These are phyloP conservation scores for Sturnus vulgaris DNA, from an alignment of 2,113 vertebrate genomes.

Conservation along the genomic window DNA sequence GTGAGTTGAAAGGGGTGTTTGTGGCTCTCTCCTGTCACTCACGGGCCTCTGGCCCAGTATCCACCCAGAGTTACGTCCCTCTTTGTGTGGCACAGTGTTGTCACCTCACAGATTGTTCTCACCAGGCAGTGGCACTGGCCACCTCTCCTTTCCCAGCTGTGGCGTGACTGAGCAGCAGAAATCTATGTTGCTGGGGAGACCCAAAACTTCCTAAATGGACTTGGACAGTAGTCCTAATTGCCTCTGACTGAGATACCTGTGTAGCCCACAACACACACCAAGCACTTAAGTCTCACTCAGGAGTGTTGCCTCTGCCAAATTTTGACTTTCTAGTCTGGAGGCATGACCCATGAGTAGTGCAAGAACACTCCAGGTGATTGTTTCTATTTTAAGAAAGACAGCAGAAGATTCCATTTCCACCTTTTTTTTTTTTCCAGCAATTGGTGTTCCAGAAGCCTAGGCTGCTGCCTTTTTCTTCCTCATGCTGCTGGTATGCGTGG, in stretches of 20 bases:
- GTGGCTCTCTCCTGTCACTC: neutral
- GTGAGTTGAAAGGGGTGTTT: neutral
- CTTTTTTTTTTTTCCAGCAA: neutral
- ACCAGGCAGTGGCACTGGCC: neutral
- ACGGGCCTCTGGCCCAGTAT: neutral
- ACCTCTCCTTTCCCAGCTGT: neutral
- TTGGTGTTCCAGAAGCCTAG: neutral
- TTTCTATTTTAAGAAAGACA: neutral
- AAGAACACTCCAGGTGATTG: neutral
- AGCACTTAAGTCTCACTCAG: neutral
- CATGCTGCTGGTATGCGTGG: fast-evolving
- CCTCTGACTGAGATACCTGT: neutral
- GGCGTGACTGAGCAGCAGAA: neutral
- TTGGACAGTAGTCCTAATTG: neutral
- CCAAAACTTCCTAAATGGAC: neutral
- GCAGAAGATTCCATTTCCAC: neutral
- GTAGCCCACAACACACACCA: neutral
- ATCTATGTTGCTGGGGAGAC: neutral
- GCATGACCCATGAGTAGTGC: neutral
- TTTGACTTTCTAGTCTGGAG: neutral
- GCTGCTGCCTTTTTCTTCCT: neutral
- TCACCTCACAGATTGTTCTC: neutral
- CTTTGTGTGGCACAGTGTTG: neutral
- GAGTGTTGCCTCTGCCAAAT: neutral
- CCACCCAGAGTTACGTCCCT: neutral